Evolutionary conservation across 2,888 invertebrate species (phyloP).

Genomic region (Pharmacophagus antenor): DNA sequence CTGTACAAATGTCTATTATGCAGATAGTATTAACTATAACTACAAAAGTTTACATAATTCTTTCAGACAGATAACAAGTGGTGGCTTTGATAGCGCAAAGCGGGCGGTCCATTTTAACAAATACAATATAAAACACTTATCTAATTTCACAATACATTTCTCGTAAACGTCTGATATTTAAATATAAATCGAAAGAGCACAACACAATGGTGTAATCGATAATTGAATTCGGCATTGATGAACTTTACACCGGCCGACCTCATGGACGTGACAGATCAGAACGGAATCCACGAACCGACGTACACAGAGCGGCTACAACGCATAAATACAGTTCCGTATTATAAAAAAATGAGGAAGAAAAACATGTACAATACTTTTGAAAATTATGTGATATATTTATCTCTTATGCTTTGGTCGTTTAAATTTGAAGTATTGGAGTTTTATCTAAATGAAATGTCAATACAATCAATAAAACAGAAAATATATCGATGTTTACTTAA

Average conservation of each 20-base stretch:
- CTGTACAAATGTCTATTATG: too few species aligned
- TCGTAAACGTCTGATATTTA: constrained; percentile 79
- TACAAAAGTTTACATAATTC: constrained; percentile 35
- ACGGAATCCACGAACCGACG: constrained; percentile 61
- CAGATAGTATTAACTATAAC: too few species aligned
- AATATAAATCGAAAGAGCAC: constrained; percentile 79
- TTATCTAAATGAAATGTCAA: too few species aligned
- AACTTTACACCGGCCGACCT: constrained; percentile 80
- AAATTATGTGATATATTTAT: too few species aligned
- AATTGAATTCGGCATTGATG: constrained; percentile 81
- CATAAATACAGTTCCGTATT: not conserved
- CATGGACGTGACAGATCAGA: constrained; percentile 80
- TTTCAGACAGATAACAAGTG: constrained; percentile 38
- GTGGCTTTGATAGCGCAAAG: constrained; percentile 42
- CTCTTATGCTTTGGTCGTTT: too few species aligned
- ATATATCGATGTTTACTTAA: too few species aligned
- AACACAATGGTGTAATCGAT: constrained; percentile 81
- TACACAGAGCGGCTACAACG: constrained; percentile 55
- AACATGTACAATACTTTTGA: too few species aligned
- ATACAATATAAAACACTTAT: constrained; percentile 66
- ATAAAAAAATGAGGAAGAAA: too few species aligned
- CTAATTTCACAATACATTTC: constrained; percentile 77
- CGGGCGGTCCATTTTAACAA: constrained; percentile 70
- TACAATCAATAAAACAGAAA: too few species aligned
- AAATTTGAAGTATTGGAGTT: too few species aligned